Percentiles rank a stretch among this genome's conserved stretches.
Conservation (phyloP, 2,113 vertebrate species). For the Solea senegalensis region DNA sequence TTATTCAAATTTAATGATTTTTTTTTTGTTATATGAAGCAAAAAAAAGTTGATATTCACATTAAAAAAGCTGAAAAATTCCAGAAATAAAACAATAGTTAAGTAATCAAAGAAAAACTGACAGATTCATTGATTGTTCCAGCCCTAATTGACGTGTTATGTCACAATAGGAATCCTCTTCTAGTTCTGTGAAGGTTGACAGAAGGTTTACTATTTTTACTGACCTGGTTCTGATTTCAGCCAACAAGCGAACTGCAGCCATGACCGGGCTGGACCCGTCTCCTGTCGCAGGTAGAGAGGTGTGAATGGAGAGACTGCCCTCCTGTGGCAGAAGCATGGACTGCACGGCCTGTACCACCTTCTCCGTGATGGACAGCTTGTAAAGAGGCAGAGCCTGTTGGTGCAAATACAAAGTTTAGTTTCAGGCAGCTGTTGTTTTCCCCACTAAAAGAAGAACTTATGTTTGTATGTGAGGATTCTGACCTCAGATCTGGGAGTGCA, state of each 20-base stretch:
- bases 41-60: no score
- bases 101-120: no score
- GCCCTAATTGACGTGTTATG: no score
- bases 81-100: no score
- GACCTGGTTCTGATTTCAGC: conserved; percentile 98
- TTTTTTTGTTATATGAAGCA: no score
- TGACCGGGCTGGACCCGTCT: conserved; percentile 96
- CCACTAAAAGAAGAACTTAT: not conserved
- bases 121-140: no score
- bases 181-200: no score
- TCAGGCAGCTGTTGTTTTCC: not conserved
- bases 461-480: conserved; percentile 39
- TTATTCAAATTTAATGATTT: no score
- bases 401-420: not conserved
- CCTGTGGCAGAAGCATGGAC: conserved; percentile 98
- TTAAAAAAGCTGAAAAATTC: no score
- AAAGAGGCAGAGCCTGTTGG: conserved; percentile 93
- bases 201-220: not conserved
- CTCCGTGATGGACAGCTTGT: conserved; percentile 99
- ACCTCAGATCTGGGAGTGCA: conserved; percentile 97
- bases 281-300: conserved; percentile 96
- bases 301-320: conserved; percentile 99
- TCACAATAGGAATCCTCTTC: no score
- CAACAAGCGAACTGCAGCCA: conserved; percentile 95
- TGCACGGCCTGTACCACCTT: conserved; percentile 99